phyloP scores from a whole-genome alignment of 2,888 invertebrate genomes.

The Eupithecia subfuscata region DNA sequence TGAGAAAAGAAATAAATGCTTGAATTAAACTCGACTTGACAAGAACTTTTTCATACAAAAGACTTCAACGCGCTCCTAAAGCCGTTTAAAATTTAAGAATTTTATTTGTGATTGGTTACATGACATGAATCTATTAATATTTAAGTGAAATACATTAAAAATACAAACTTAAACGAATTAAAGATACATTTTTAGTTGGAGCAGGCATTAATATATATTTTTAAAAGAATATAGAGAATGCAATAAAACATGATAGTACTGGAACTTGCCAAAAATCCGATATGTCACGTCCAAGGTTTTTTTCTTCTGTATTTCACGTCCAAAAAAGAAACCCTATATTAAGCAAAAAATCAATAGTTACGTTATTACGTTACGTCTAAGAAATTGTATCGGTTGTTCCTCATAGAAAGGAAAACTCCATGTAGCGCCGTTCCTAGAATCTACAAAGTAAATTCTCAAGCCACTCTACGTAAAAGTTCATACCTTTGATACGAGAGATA shows the following conservation, averaged over 20 bases:
- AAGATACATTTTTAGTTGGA: background rate
- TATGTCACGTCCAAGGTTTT: too few relatives aligned
- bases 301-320: too few relatives aligned
- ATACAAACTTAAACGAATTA: too few relatives aligned
- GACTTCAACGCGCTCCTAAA: conserved; percentile 2
- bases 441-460: background rate
- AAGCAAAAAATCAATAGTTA: too few relatives aligned
- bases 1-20: too few relatives aligned
- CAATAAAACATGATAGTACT: background rate
- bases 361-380: too few relatives aligned
- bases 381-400: too few relatives aligned
- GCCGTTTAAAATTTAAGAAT: background rate
- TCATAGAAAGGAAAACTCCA: too few relatives aligned
- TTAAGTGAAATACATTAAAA: too few relatives aligned
- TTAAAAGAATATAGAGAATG: background rate
- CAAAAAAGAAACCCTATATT: too few relatives aligned
- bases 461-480: conserved; percentile 9
- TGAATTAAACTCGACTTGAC: background rate
- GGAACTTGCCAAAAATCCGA: background rate
- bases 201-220: background rate
- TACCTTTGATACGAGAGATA: background rate
- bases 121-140: background rate
- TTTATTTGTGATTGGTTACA: background rate
- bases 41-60: conserved; percentile 2
- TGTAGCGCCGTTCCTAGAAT: too few relatives aligned